Base-by-base conservation (phyloP, 1,140 invertebrate genomes). In the Achroia grisella region DNA sequence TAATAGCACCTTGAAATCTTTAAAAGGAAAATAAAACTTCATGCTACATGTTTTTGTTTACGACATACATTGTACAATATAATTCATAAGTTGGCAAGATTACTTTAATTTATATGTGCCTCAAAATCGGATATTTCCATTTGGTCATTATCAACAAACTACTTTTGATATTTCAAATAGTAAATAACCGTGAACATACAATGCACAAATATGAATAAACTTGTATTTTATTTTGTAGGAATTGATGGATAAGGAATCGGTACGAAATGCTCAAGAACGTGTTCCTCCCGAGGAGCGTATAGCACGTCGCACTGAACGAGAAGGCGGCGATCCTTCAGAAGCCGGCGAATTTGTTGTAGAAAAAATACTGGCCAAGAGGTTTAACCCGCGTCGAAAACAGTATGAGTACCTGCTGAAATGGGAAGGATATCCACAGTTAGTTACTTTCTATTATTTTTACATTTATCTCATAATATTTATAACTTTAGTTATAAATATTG, bases 371-470 rank as follows among this genome's bases (percentile, higher is more conserved):
- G 92, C 92, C 8, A 94, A 94, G 71, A 86, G 93, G 10, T 94
- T 91, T 64, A 95, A 94, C 84, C 91, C 92, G 4, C 89, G 92
- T 33, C 91, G 90, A 44, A 92, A 91, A 68, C 90, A 90, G 44
- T 91, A 91, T 54, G 93, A 95, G 79, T 95, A 94, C 79, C 79
- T 94, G 57, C 87, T 95, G 9, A 95, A 95, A 76, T 95, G 93
- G 93, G 92, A 94, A 71, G 91, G 92, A 47, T 92, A 91, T 62
- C 84, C 89, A 14, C 89, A 91, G 90, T 93, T 56, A 88, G 90
- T 90, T 42, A 6, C 6, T 23, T 23, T 23, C 17, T 23, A 23
- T 6, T 3, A 3, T 23, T 3, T 23, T 23, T 23, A 23, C 17
- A 23, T 23, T 23, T 6, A 23, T 2, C 17, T 23, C 13, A 30